These are phyloP conservation scores for Sturnus vulgaris DNA, from an alignment of 2,113 vertebrate species.

Conservation along the genomic window DNA sequence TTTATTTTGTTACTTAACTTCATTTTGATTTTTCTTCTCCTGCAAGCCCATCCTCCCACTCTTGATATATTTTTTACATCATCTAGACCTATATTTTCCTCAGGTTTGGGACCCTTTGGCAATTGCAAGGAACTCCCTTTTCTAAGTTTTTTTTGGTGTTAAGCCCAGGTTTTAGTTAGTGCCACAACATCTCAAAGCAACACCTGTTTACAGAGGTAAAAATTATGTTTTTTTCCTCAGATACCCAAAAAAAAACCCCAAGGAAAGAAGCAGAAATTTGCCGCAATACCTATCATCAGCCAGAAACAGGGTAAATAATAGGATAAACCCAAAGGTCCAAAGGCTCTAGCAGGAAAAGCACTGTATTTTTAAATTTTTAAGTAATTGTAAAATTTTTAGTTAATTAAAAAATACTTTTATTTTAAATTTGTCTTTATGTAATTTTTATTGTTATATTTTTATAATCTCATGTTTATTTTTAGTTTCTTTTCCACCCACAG, in stretches of 20 bases:
- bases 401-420: neutral
- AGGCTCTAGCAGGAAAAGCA: neutral
- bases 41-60: neutral
- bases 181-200: neutral
- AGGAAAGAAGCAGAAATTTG: neutral
- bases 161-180: neutral
- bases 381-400: neutral
- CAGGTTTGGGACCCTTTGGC: too few species aligned
- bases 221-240: rapidly evolving
- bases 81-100: neutral
- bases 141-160: neutral
- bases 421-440: neutral
- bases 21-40: neutral
- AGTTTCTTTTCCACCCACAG: neutral
- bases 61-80: neutral
- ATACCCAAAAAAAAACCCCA: neutral
- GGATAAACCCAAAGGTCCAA: neutral
- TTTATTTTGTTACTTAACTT: neutral
- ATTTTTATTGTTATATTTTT: neutral
- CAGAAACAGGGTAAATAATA: neutral
- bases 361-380: neutral
- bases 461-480: neutral
- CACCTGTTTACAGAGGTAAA: neutral
- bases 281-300: neutral
- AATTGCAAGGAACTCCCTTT: neutral